These are phyloP conservation scores for Aphelenchoides bicaudatus DNA, from an alignment of 2,888 invertebrate species.

Conservation along the genomic window DNA sequence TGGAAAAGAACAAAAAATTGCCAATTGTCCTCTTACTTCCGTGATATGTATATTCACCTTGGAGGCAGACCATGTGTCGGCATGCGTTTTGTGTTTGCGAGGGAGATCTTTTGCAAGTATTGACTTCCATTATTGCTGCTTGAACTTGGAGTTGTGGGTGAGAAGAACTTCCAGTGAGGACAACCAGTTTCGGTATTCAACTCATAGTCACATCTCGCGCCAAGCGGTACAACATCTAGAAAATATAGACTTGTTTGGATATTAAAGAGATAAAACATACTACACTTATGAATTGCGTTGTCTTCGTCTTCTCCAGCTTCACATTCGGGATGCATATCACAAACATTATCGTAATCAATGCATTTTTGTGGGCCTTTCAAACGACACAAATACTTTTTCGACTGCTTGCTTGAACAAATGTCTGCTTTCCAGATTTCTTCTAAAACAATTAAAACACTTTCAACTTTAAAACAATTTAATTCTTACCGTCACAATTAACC, in stretches of 20 bases:
- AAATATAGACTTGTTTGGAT: background rate
- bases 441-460: no score
- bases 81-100: background rate
- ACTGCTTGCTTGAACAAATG: conserved; percentile 21
- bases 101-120: conserved; percentile 15
- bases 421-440: conserved; percentile 30
- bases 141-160: background rate
- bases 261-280: conserved; percentile 19
- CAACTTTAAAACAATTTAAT: background rate
- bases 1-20: conserved; percentile 44
- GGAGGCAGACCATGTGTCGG: conserved; percentile 22
- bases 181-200: conserved; percentile 30
- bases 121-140: conserved; percentile 4
- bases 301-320: conserved; percentile 48
- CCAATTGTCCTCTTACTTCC: conserved; percentile 21
- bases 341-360: conserved; percentile 41
- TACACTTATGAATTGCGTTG: conserved; percentile 39
- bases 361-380: conserved; percentile 24
- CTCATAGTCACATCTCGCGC: conserved; percentile 46
- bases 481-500: conserved; percentile 35
- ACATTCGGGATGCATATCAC: conserved; percentile 50
- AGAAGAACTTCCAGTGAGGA: conserved; percentile 32
- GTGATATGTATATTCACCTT: conserved; percentile 20
- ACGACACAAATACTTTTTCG: conserved; percentile 28
- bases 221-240: conserved; percentile 39